Percentiles rank a stretch among this genome's conserved stretches.
Conservation (phyloP, 2,888 invertebrate genomes). For the Cantharis nigra region DNA sequence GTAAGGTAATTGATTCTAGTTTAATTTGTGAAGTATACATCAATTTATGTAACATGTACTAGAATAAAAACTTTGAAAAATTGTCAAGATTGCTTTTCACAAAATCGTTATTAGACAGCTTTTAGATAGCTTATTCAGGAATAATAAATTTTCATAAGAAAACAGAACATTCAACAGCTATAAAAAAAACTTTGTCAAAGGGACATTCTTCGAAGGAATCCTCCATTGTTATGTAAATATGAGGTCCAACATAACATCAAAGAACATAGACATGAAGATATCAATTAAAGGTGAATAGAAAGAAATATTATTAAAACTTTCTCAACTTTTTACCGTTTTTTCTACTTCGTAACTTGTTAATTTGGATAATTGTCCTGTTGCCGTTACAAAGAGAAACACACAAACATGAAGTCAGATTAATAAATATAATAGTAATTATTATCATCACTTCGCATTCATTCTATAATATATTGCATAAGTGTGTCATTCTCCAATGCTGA, state of each 20-base stretch:
- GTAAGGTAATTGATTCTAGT: not conserved
- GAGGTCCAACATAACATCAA: not conserved
- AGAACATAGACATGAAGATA: not conserved
- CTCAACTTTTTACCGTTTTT: not conserved
- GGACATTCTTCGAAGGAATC: not conserved
- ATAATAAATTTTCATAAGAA: not conserved
- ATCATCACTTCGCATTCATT: not conserved
- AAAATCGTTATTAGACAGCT: not conserved
- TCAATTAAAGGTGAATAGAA: not conserved
- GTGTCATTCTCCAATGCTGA: not conserved
- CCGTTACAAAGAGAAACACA: not conserved
- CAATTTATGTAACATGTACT: not conserved
- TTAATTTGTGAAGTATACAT: not conserved
- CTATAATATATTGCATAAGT: not conserved
- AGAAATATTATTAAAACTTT: not conserved
- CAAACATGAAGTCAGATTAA: not conserved
- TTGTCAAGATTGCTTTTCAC: not conserved
- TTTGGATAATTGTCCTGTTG: not conserved
- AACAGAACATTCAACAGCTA: not conserved
- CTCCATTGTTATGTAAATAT: not conserved
- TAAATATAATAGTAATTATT: not conserved
- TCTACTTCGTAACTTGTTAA: not conserved
- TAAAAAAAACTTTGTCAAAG: not conserved
- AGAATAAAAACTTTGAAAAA: not conserved
- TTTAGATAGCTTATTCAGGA: not conserved